Evolutionary conservation across 2,888 invertebrate genomes (phyloP), one percentile per base, ranked within the genome.

Genomic region (Halictus ligatus): DNA sequence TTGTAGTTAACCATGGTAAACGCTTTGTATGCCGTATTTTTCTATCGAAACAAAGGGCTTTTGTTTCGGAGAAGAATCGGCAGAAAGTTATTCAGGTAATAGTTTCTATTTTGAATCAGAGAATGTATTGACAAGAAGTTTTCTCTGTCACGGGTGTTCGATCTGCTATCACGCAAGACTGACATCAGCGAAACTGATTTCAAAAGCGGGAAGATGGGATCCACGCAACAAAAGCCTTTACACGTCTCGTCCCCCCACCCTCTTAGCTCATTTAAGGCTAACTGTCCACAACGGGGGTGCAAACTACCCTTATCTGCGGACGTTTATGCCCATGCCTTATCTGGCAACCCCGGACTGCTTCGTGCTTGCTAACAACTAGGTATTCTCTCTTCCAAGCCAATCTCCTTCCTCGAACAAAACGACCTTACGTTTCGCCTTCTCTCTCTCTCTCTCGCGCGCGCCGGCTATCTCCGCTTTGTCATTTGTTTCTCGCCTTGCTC

Each of bases 201-300:
- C 80, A 84, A 89, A 89, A 89, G 85, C 85, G 81, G 46, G 88
- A 89, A 88, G 87, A 86, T 87, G 79, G 78, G 87, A 83, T 48
- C 75, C 78, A 46, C 80, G 85, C 86, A 89, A 90, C 90, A 89
- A 88, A 91, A 80, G 89, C 88, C 85, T 87, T 86, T 88, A 87
- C 89, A 90, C 92, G 85, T 88, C 89, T 87, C 91, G 87, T 72
- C 86, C 88, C 88, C 87, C 89, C 84, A 83, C 88, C 84, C 85
- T 87, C 40, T 43, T 43, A 91, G 91, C 93, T 94, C 94, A 93
- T 94, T 94, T 92, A 92, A 94, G 93, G 92, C 94, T 93, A 94
- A 94, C 94, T 94, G 94, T 94, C 94, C 94, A 94, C 94, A 94
- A 94, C 94, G 92, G 93, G 94, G 94, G 95, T 94, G 95, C 93